Evolutionary conservation across 2,113 vertebrate species (phyloP).

Genomic region (Reinhardtius hippoglossoides): DNA sequence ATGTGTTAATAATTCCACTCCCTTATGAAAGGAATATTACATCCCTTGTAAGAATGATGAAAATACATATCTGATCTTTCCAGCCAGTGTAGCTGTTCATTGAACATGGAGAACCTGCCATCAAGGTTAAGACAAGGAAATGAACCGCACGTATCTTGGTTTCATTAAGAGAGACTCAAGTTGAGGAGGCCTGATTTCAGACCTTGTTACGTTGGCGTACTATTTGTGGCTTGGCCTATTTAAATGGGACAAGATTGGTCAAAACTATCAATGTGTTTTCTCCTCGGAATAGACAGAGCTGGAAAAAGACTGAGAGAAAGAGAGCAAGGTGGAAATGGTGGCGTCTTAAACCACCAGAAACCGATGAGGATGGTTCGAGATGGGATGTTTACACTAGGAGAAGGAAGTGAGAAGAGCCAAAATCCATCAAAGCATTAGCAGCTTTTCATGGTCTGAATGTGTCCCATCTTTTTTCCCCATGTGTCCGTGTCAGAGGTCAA

Average conservation of each 20-base stretch:
- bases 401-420: background rate
- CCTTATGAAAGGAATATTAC: conserved; percentile 69
- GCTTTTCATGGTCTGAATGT: conserved; percentile 4
- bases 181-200: conserved; percentile 53
- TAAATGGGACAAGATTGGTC: conserved; percentile 46
- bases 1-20: conserved; percentile 77
- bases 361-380: background rate
- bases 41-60: conserved; percentile 69
- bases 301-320: background rate
- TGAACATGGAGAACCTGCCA: conserved; percentile 48
- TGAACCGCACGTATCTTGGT: conserved; percentile 48
- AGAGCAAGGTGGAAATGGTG: background rate
- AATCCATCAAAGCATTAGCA: conserved; percentile 3
- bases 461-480: conserved; percentile 35
- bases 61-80: conserved; percentile 63
- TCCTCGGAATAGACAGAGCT: conserved; percentile 12
- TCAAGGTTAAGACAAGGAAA: conserved; percentile 64
- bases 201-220: conserved; percentile 35
- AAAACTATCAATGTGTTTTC: conserved; percentile 36
- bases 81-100: conserved; percentile 30
- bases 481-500: conserved; percentile 61
- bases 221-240: conserved; percentile 57
- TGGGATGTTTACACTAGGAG: background rate
- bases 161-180: conserved; percentile 48
- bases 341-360: background rate